Conservation (phyloP, 2,888 invertebrate species). For the Cryptocheilus praepositus region DNA sequence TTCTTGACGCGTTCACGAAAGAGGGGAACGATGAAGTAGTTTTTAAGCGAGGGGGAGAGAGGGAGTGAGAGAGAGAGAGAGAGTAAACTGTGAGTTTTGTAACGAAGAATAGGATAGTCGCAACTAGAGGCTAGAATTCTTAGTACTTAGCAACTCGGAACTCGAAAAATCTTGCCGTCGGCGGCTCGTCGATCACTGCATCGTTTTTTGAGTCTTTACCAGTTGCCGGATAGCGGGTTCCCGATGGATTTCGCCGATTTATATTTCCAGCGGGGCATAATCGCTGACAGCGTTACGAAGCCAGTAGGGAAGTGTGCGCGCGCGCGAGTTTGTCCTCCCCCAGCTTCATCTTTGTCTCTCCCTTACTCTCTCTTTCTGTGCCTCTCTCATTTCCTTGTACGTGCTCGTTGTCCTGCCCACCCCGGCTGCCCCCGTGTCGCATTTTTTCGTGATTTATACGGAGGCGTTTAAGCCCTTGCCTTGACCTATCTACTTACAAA, state of each 20-base stretch:
- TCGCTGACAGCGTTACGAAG: slow-evolving; percentile 35
- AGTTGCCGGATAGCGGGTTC: slow-evolving; percentile 4
- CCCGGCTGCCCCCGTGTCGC: neutral
- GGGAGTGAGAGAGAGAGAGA: neutral
- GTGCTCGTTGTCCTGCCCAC: slow-evolving; percentile 4
- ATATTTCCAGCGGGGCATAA: slow-evolving; percentile 32
- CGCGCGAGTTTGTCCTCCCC: slow-evolving; percentile 3
- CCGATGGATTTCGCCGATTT: slow-evolving; percentile 39
- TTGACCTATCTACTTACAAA: slow-evolving; percentile 51
- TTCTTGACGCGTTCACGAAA: neutral
- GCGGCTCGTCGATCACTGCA: slow-evolving; percentile 44
- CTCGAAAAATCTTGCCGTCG: slow-evolving; percentile 47
- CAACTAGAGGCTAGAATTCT: slow-evolving; percentile 12
- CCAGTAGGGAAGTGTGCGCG: slow-evolving; percentile 25
- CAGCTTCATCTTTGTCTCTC: slow-evolving; percentile 16
- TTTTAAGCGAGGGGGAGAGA: neutral
- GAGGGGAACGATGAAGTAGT: neutral
- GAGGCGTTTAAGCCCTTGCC: slow-evolving; percentile 43
- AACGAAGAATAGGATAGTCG: neutral
- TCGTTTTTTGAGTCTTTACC: slow-evolving; percentile 33
- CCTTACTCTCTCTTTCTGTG: slow-evolving; percentile 1
- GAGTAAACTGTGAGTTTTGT: neutral
- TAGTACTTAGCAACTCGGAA: slow-evolving; percentile 28
- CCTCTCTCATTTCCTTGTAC: slow-evolving; percentile 14
- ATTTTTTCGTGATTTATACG: slow-evolving; percentile 39